Percentiles rank a stretch among this genome's conserved stretches.
phyloP scores from a whole-genome alignment of 2,888 invertebrate species.

The Drosophila ezoana region DNA sequence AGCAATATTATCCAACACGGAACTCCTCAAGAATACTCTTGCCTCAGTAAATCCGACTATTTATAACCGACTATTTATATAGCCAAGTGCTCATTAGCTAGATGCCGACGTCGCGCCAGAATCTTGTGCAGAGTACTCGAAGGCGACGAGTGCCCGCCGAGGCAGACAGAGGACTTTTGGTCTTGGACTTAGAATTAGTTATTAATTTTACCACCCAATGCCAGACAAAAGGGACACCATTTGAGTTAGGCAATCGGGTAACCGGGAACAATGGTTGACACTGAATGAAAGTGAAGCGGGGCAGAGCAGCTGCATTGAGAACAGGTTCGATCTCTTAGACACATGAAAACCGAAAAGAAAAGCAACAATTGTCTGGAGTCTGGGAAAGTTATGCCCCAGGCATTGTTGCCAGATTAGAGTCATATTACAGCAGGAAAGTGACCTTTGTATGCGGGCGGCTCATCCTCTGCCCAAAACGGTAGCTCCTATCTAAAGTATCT shows the following conservation, averaged over 20 bases:
- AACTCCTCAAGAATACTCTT: background rate
- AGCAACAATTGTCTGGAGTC: constrained; percentile 38
- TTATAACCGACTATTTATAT: constrained; percentile 8
- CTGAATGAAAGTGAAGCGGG: constrained; percentile 8
- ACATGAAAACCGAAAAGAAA: constrained; percentile 20
- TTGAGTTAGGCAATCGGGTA: constrained; percentile 17
- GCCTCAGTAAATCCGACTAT: background rate
- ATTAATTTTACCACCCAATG: constrained; percentile 12
- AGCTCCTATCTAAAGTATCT: constrained; percentile 42
- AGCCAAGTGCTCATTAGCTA: constrained; percentile 12
- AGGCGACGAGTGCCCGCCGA: constrained; percentile 9
- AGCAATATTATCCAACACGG: too few species aligned
- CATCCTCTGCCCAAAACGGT: constrained; percentile 43
- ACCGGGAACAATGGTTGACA: constrained; percentile 16
- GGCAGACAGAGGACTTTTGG: background rate
- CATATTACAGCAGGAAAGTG: constrained; percentile 74
- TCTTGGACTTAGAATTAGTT: background rate
- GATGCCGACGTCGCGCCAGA: background rate
- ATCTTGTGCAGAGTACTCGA: background rate
- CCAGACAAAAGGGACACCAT: constrained; percentile 15
- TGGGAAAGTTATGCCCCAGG: constrained; percentile 62
- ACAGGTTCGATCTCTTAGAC: constrained; percentile 33
- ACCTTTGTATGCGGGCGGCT: constrained; percentile 47
- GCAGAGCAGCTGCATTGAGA: constrained; percentile 52
- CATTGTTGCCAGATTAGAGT: constrained; percentile 70